Percentiles rank a stretch among this genome's conserved stretches.
These are phyloP conservation scores for Amaurobius ferox DNA, from an alignment of 2,888 invertebrate species.

Conservation along the genomic window DNA sequence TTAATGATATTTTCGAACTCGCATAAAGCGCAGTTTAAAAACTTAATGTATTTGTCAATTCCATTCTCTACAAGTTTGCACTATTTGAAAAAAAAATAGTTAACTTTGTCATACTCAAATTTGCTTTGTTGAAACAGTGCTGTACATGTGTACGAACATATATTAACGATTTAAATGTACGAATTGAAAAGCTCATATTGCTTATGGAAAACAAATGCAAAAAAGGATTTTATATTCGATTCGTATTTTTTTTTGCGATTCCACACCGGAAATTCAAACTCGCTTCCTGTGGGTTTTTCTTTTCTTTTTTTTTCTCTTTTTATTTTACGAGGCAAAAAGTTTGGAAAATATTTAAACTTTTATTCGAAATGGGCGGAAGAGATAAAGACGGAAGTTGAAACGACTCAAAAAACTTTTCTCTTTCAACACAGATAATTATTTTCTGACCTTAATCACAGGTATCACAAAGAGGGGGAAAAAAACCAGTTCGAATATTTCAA, in stretches of 20 bases:
- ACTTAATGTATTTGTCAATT: no score
- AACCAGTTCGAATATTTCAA: no score
- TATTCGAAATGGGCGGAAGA: neutral
- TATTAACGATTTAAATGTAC: neutral
- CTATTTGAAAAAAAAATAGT: neutral
- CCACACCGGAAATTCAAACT: slow-evolving; percentile 6
- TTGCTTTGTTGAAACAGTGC: no score
- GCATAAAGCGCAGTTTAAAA: no score
- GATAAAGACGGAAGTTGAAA: neutral
- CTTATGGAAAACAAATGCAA: neutral
- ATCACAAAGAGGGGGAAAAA: neutral
- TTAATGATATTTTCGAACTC: no score
- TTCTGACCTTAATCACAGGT: neutral
- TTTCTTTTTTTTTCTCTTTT: neutral
- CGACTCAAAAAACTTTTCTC: neutral
- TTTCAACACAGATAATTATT: neutral
- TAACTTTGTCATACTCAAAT: no score
- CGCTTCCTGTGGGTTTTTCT: neutral
- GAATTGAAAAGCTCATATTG: neutral
- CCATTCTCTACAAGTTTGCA: neutral
- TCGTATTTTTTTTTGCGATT: neutral
- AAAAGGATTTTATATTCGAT: neutral
- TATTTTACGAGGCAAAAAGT: neutral
- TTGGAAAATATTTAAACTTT: slow-evolving; percentile 8
- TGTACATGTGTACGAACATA: no score